Conservation (phyloP, 2,113 vertebrate species). For the Turdus rufiventris region DNA sequence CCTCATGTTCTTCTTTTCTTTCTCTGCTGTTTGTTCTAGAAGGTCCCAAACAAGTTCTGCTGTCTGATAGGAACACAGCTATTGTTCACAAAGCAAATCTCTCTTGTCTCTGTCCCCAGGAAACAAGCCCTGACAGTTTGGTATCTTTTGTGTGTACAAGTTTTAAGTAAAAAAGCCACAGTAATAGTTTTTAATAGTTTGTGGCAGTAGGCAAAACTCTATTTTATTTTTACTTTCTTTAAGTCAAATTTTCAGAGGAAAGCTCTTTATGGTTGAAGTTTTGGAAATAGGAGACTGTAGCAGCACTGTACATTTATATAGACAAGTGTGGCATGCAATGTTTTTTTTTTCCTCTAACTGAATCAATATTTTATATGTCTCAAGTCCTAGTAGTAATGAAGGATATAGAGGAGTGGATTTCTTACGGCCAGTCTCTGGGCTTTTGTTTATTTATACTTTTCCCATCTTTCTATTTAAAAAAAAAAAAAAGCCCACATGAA, state of each 20-base stretch:
- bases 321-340: neutral
- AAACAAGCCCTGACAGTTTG: neutral
- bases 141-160: neutral
- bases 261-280: neutral
- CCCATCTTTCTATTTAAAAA: neutral
- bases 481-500: neutral
- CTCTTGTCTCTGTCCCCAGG: neutral
- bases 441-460: neutral
- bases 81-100: neutral
- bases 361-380: neutral
- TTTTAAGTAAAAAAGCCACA: neutral
- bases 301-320: neutral
- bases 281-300: neutral
- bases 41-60: neutral
- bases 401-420: neutral
- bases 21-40: neutral
- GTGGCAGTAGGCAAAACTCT: neutral
- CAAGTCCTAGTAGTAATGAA: neutral
- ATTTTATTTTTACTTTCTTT: neutral
- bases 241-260: neutral
- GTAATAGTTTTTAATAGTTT: neutral
- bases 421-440: rapidly evolving
- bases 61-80: neutral
- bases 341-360: neutral
- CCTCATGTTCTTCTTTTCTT: neutral